Evolutionary conservation across 2,888 invertebrate genomes (phyloP), one percentile per base, ranked within the genome.

Genomic region (Mactromeris polynyma): DNA sequence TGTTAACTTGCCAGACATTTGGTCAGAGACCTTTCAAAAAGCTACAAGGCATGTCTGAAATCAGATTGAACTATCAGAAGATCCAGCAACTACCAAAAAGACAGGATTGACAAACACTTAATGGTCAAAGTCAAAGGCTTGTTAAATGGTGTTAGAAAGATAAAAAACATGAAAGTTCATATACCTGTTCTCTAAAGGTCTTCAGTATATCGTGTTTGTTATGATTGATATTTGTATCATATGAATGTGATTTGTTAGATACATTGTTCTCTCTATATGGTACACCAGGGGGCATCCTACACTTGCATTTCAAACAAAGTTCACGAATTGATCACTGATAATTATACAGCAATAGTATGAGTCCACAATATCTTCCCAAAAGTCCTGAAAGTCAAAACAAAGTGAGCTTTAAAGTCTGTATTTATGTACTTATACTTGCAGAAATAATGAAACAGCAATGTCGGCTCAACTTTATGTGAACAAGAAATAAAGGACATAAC

Each of bases 161-260:
- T n/a, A 79, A 54, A 51, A 17, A 6, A 51, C 21, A 17, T 6
- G 51, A 51, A 51, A 19, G 3, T 51, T 19, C 19, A 58, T 2
- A 42, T 82, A 95, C 95, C 94, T 95, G 95, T 89, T 94, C 94
- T 92, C 93, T 94, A 36, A 95, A 94, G 33, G 95, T 94, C 85
- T 93, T 95, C 81, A 95, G 91, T 82, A 95, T 93, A 79, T 91
- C 91, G 58, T 90, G 85, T 36, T 90, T 81, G 58, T 87, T 84
- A n/a, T 77, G 81, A 81, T 87, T 89, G 81, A 81, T 58, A 73
- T 86, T 84, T 31, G 86, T 38, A 31, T 31, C 11, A 58, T 81
- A 51, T 73, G 81, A 33, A 51, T 33, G 6, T 58, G 79, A 64
- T 31, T 58, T 89, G 19, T 51, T 81, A 26, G 80, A 82, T 9